Base-by-base conservation (phyloP, 1,140 invertebrate species). In the Sycophaga agraensis region DNA sequence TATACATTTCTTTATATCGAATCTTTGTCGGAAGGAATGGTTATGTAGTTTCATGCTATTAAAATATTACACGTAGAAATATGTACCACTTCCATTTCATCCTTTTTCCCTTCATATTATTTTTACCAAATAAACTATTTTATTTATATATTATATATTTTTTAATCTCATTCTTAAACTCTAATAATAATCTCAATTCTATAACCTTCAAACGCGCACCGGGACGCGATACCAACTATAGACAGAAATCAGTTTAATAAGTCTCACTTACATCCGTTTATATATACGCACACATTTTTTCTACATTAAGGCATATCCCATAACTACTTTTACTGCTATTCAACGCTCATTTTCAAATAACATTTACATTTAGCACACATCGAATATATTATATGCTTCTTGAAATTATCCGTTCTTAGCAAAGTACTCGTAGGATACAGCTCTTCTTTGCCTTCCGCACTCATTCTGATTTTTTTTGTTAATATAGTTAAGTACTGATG, bases 241-340 rank as follows among this genome's bases (percentile, higher is more conserved):
- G n/a, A n/a, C n/a, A n/a, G n/a, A n/a, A n/a, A n/a, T n/a, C n/a
- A n/a, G n/a, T n/a, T n/a, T n/a, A n/a, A n/a, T n/a, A n/a, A n/a
- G n/a, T n/a, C n/a, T n/a, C n/a, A n/a, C n/a, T n/a, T n/a, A n/a
- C n/a, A n/a, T n/a, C n/a, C n/a, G n/a, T n/a, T n/a, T n/a, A n/a
- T n/a, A n/a, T n/a, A n/a, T n/a, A n/a, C 45, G 45, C 17, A 35
- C 16, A 11, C 42, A 31, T 43, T 51, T 26, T 50, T 39, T 46
- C 43, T 61, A 53, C 26, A 46, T 61, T 56, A 63, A 63, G 60
- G 60, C 60, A 63, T 31, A 63, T 63, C 24, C 48, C 34, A 24
- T 56, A 53, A 40, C 40, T 31, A 45, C 11, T 54, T 34, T 40
- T 17, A 21, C 46, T n/a, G n/a, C 22, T 55, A 12, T 19, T n/a